Evolutionary conservation across 2,113 vertebrate genomes (phyloP).

Genomic region (Gadus chalcogrammus): DNA sequence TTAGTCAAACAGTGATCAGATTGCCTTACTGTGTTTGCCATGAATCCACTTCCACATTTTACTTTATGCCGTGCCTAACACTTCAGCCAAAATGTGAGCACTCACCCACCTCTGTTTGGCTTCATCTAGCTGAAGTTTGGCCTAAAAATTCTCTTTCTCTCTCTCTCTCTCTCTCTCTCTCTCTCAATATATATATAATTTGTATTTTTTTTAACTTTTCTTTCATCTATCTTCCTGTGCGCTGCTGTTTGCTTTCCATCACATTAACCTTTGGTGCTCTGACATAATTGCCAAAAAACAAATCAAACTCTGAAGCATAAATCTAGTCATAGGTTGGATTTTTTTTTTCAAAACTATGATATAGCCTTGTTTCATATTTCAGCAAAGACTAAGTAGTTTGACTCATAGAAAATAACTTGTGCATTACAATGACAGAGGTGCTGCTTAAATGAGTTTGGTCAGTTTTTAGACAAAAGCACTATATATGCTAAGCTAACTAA

Average conservation of each 20-base stretch:
- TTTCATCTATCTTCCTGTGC: background rate
- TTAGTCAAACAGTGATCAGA: conserved; percentile 62
- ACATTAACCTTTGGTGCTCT: conserved; percentile 41
- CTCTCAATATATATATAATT: too few relatives aligned
- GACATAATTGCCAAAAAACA: conserved; percentile 10
- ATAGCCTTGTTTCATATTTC: too few relatives aligned
- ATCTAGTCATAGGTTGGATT: too few relatives aligned
- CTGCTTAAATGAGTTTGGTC: conserved; percentile 20
- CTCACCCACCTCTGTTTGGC: conserved; percentile 27
- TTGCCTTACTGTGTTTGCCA: conserved; percentile 70
- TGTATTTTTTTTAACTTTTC: background rate
- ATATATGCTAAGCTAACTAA: too few relatives aligned
- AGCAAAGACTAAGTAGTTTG: conserved; percentile 29
- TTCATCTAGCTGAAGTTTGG: conserved; percentile 42
- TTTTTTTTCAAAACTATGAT: too few relatives aligned
- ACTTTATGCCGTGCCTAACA: conserved; percentile 67
- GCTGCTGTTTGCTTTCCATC: background rate
- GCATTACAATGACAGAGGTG: conserved; percentile 26
- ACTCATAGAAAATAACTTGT: conserved; percentile 38
- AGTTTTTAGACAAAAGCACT: background rate
- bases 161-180: background rate
- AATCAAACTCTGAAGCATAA: too few relatives aligned
- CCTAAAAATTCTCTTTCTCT: conserved; percentile 14
- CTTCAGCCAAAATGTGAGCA: conserved; percentile 66
- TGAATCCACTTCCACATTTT: conserved; percentile 37